Evolutionary conservation across 1,140 invertebrate species (phyloP).

Genomic region (Drosophila albomicans): DNA sequence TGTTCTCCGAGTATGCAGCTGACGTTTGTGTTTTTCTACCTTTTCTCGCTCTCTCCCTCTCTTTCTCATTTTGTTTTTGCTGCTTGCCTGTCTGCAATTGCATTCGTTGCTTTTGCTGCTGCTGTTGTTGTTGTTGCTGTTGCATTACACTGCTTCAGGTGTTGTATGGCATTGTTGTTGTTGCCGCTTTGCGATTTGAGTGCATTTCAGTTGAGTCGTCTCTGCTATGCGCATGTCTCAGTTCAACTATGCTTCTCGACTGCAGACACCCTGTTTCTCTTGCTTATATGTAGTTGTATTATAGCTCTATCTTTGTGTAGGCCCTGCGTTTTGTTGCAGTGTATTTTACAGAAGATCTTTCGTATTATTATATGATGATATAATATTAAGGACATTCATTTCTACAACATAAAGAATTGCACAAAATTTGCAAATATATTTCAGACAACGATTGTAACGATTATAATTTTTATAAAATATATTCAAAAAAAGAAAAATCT

Average conservation of each 20-base stretch:
- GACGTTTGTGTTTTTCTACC: constrained; percentile 53
- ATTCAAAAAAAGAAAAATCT: too few relatives aligned
- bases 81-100: constrained; percentile 24
- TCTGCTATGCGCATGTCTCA: constrained; percentile 57
- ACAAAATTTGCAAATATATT: too few relatives aligned
- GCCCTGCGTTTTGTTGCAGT: background rate
- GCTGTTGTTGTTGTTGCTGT: constrained; percentile 13
- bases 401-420: too few relatives aligned
- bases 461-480: too few relatives aligned
- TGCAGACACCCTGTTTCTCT: constrained; percentile 51
- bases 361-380: too few relatives aligned
- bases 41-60: constrained; percentile 9
- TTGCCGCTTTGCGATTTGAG: constrained; percentile 42
- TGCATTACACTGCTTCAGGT: constrained; percentile 47
- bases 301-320: background rate
- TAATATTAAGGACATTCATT: too few relatives aligned
- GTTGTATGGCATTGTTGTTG: constrained; percentile 65
- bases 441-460: too few relatives aligned
- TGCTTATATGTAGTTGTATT: background rate
- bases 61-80: background rate
- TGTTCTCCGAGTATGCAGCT: constrained; percentile 52
- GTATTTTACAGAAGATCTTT: background rate
- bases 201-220: constrained; percentile 33
- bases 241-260: constrained; percentile 18
- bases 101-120: constrained; percentile 22